A percentile compares a stretch with the other conserved stretches of the same genome.
phyloP scores from a whole-genome alignment of 2,888 invertebrate genomes.

The Parelbella ahira region DNA sequence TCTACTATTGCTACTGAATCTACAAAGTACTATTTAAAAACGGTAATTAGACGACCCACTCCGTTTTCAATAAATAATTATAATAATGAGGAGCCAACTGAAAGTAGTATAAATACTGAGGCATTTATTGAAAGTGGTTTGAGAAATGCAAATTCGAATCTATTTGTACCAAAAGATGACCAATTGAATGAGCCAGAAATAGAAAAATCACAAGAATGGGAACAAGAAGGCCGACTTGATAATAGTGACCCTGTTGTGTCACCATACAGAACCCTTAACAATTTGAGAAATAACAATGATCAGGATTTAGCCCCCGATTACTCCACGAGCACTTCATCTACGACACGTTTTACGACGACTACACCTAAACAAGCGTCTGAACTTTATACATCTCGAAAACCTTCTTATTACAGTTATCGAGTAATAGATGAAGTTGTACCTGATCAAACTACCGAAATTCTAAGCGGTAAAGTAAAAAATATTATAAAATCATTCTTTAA shows the following conservation, averaged over 20 bases:
- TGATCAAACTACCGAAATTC: constrained; percentile 67
- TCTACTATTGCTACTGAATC: constrained; percentile 37
- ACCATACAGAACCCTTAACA: constrained; percentile 56
- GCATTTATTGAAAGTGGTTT: constrained; percentile 43
- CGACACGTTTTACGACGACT: constrained; percentile 37
- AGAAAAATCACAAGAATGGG: constrained; percentile 31
- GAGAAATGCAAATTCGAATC: constrained; percentile 36
- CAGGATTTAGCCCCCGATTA: constrained; percentile 38
- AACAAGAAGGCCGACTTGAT: constrained; percentile 39
- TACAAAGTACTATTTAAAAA: constrained; percentile 59
- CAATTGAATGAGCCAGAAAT: constrained; percentile 32
- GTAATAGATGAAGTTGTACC: constrained; percentile 57
- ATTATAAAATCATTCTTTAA: constrained; percentile 64
- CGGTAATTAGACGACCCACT: constrained; percentile 55
- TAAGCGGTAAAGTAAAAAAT: constrained; percentile 60
- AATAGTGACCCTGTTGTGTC: constrained; percentile 66
- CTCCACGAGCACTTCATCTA: constrained; percentile 43
- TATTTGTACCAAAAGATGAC: constrained; percentile 24
- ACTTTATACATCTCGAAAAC: constrained; percentile 37
- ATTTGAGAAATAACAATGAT: constrained; percentile 32
- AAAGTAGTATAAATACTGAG: constrained; percentile 48
- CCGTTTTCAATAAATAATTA: constrained; percentile 41
- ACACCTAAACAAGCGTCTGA: constrained; percentile 35
- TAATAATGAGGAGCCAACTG: constrained; percentile 42
- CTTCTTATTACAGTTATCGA: constrained; percentile 63